These are phyloP conservation scores for Exocentrus adspersus DNA, from an alignment of 2,888 invertebrate species.

Conservation along the genomic window DNA sequence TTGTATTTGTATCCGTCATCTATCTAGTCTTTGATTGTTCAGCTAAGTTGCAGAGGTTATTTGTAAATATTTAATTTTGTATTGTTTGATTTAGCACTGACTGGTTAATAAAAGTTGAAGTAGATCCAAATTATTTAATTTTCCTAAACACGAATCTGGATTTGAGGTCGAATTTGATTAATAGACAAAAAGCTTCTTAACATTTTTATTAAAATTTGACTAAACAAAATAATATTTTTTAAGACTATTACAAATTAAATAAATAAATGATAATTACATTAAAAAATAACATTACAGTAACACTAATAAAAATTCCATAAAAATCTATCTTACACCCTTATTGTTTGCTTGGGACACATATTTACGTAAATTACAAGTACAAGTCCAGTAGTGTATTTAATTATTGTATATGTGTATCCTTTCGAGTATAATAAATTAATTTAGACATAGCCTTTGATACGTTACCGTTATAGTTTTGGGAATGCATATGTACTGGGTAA, in stretches of 20 bases:
- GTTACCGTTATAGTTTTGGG: constrained; percentile 60
- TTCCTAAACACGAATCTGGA: no score
- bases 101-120: constrained; percentile 32
- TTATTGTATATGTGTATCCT: no score
- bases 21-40: constrained; percentile 47
- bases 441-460: constrained; percentile 6
- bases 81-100: constrained; percentile 25
- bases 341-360: background rate
- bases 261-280: constrained; percentile 40
- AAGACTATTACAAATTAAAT: constrained; percentile 26
- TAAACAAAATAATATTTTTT: background rate
- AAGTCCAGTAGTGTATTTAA: background rate
- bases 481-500: constrained; percentile 74
- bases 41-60: constrained; percentile 30
- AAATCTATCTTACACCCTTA: constrained; percentile 13
- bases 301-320: constrained; percentile 16
- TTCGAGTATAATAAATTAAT: constrained; percentile 11
- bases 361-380: background rate
- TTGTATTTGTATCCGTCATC: constrained; percentile 19
- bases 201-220: constrained; percentile 17
- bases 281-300: constrained; percentile 39
- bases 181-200: background rate
- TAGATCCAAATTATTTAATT: no score
- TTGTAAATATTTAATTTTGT: constrained; percentile 23
- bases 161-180: no score